Conservation (phyloP, 2,797 vertebrate species). For the Bufotes viridis region DNA sequence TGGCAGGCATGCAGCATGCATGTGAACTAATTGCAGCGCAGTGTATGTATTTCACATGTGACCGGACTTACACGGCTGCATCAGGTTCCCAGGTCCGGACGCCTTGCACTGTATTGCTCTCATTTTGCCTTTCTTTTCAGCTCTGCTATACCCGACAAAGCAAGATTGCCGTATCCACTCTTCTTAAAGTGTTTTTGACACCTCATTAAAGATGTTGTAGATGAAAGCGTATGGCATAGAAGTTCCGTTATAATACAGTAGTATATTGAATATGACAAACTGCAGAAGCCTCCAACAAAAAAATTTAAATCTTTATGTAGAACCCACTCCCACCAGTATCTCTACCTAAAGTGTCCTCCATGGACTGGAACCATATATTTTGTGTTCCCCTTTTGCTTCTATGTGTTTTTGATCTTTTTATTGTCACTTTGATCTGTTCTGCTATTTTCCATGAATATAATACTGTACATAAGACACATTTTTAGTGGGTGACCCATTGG, state of each 20-base stretch:
- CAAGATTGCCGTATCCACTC: not conserved
- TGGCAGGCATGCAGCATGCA: constrained; percentile 50
- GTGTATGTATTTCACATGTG: constrained; percentile 23
- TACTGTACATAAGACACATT: not conserved
- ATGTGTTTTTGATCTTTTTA: not conserved
- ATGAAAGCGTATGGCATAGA: not conserved
- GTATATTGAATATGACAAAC: not conserved
- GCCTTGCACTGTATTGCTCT: not conserved
- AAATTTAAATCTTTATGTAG: not conserved
- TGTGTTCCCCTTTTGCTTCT: not conserved
- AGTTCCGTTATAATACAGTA: not conserved
- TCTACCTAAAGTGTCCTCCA: not conserved
- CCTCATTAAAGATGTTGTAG: not conserved
- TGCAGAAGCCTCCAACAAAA: not conserved
- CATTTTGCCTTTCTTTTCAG: constrained; percentile 19
- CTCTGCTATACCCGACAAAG: not conserved
- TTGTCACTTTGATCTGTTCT: not conserved
- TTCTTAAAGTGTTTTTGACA: not conserved
- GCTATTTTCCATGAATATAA: not conserved
- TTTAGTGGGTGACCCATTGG: not conserved
- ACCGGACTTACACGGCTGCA: constrained; percentile 23
- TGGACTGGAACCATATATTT: not conserved
- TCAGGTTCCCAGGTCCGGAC: constrained; percentile 13
- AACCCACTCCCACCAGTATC: not conserved
- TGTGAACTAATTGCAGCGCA: constrained; percentile 51